Evolutionary conservation across 2,888 invertebrate species (phyloP).

Genomic region (Eupithecia abbreviata): DNA sequence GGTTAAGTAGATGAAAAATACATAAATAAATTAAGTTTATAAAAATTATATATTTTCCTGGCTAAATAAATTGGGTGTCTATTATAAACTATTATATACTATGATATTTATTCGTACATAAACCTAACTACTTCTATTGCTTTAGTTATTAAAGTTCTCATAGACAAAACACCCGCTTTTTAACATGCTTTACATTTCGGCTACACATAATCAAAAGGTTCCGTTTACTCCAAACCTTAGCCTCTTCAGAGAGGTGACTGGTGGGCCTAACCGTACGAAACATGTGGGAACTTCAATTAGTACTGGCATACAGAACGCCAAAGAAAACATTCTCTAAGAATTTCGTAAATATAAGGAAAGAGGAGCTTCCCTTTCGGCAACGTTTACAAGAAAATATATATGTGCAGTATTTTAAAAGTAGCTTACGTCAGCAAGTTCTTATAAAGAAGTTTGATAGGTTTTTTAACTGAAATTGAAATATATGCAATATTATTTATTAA

Average conservation of each 20-base stretch:
- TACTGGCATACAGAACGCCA: conserved; percentile 4
- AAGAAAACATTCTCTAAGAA: conserved; percentile 3
- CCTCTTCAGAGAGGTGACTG: neutral
- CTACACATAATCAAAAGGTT: neutral
- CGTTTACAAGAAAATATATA: conserved; percentile 13
- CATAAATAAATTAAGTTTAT: no score
- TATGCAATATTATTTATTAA: no score
- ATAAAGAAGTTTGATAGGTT: neutral
- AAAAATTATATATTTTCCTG: no score
- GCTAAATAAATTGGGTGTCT: no score
- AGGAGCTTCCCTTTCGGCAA: conserved; percentile 1
- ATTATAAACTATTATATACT: no score
- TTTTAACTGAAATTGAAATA: neutral
- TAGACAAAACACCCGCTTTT: neutral
- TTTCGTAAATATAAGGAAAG: neutral
- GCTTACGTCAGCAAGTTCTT: neutral
- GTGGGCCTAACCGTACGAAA: conserved; percentile 1
- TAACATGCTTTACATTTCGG: neutral
- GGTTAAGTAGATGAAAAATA: no score
- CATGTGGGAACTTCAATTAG: conserved; percentile 7
- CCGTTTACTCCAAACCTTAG: neutral
- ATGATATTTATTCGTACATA: no score
- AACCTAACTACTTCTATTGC: no score
- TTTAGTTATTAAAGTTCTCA: no score
- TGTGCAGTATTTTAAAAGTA: conserved; percentile 11